Evolutionary conservation across 2,113 vertebrate genomes (phyloP), one percentile per base, ranked within the genome.

Genomic region (Urocynchramus pylzowi): DNA sequence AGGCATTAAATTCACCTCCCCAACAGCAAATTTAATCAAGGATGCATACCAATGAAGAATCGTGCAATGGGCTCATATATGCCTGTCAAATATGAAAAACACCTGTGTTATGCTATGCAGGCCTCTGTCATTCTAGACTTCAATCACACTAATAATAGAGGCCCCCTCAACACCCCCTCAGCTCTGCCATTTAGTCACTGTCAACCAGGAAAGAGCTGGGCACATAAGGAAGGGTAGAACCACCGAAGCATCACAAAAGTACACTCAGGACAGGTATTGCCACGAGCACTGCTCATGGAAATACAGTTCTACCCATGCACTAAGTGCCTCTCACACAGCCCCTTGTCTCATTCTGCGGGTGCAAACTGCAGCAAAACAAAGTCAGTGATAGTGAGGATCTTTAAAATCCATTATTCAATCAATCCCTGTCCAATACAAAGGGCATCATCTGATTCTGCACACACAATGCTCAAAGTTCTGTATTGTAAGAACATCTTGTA

Each of bases 21-120:
- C 41, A 68, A 0, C 3, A 95, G 78, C 83, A 87, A 93, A 94
- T 92, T 89, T 81, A 92, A 96, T 93, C 94, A 94, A 96, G 56
- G 49, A 76, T 93, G 71, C 65, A 76, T 83, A 84, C 39, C 87
- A 92, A 92, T 67, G 45, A 94, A 90, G 56, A 89, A 56, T 68
- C 28, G 31, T 9, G n/a, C 41, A 90, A 67, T 14, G 30, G 90
- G 50, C 60, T 90, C 76, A 76, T 84, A 74, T 37, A 67, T 19
- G 35, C 71, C 87, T 94, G 78, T 88, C 94, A 90, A 85, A 85
- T 69, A 94, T 21, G 45, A 94, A 87, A 84, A 75, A 27, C 10
- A 31, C 41, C 57, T 42, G 33, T 52, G 61, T 28, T 87, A 89
- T 0, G 1, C 81, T 74, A 28, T 22, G 39, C 52, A 80, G 63